Base-by-base conservation (phyloP, 1,140 invertebrate species). In the Pomacea maculata region DNA sequence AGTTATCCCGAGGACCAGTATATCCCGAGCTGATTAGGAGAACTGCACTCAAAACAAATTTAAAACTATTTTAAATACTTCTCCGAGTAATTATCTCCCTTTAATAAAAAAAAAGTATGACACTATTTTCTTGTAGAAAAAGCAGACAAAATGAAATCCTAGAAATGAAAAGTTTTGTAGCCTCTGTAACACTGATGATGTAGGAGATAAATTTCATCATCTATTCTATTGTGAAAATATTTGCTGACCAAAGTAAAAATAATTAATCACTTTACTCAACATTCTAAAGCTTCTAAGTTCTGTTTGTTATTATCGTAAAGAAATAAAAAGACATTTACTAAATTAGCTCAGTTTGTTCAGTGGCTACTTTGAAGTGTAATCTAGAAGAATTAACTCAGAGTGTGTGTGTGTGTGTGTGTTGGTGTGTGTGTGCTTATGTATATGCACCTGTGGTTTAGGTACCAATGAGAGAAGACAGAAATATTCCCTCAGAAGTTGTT, bases 361-460 rank as follows among this genome's bases (percentile, higher is more conserved):
- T 71, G 68, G 12, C 7, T 71, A 34, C n/a, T 7, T 71, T 0
- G 12, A 34, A 29, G 68, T n/a, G 7, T 71, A 34, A 25, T 25
- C 25, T 25, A 14, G 68, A 29, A 34, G 12, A 34, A 14, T n/a
- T n/a, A 34, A 14, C n/a, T 3, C 15, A 9, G 11, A 8, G 68
- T 71, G 68, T 71, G 68, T 71, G 68, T 71, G 6, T 71, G 68
- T 71, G 68, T 71, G 68, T 25, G 68, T 71, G 68, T 25, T 6
- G 2, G 68, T 71, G 68, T 71, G 68, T 8, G 68, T 10, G 72
- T 29, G 72, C 7, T 7, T 8, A 7, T 17, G 17, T 19, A 65
- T 17, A 7, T 17, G 64, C 17, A n/a, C n/a, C 17, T 17, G 64
- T 17, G 64, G 64, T 45, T 45, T 45, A n/a, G 64, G 17, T 2